phyloP scores from a whole-genome alignment of 2,797 vertebrate species.

The Erpetoichthys calabaricus region DNA sequence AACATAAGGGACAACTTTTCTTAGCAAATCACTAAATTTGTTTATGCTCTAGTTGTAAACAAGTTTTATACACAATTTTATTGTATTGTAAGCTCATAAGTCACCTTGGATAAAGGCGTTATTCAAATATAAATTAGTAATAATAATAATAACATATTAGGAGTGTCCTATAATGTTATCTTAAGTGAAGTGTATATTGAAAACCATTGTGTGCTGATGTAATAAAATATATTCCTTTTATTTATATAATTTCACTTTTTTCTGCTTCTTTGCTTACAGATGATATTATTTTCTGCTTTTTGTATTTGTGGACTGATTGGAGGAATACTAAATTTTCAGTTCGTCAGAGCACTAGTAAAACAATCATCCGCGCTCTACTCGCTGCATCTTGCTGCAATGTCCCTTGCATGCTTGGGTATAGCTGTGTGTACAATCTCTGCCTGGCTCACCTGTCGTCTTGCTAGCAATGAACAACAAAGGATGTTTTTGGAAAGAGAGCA shows the following conservation, averaged over 20 bases:
- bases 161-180: no score
- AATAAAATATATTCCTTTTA: background rate
- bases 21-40: no score
- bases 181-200: no score
- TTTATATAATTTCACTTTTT: background rate
- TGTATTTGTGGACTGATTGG: constrained; percentile 96
- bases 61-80: no score
- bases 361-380: constrained; percentile 66
- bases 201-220: background rate
- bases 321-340: constrained; percentile 95
- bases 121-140: no score
- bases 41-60: no score
- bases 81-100: no score
- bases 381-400: constrained; percentile 82
- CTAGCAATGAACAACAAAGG: constrained; percentile 92
- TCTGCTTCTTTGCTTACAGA: constrained; percentile 49
- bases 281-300: constrained; percentile 96
- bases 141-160: no score
- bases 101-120: no score
- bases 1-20: no score
- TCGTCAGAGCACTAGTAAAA: constrained; percentile 81
- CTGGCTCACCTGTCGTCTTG: constrained; percentile 91
- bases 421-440: constrained; percentile 87
- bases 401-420: constrained; percentile 84
- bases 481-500: constrained; percentile 97